Percentiles rank a stretch among this genome's conserved stretches.
Conservation (phyloP, 2,888 invertebrate species). For the Alentia gelatinosa region DNA sequence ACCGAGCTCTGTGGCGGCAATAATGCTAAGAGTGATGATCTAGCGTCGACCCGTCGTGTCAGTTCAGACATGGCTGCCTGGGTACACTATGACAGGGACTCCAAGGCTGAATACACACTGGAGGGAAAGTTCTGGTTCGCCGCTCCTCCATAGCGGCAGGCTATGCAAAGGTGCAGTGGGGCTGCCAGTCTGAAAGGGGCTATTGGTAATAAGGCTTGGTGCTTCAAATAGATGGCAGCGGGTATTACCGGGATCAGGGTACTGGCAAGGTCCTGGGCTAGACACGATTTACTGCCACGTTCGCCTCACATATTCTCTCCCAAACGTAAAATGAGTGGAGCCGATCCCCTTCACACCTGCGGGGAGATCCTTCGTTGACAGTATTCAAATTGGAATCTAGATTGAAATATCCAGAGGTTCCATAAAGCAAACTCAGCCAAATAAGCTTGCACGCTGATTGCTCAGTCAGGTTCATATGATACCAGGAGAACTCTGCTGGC, state of each 20-base stretch:
- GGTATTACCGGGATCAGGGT: background rate
- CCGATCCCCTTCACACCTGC: too few relatives aligned
- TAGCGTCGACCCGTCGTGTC: background rate
- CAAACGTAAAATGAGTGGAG: too few relatives aligned
- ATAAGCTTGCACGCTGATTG: too few relatives aligned
- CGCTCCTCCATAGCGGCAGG: too few relatives aligned
- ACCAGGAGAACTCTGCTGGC: too few relatives aligned
- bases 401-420: too few relatives aligned
- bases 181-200: background rate
- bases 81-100: background rate
- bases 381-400: too few relatives aligned
- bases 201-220: background rate
- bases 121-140: background rate
- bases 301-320: too few relatives aligned
- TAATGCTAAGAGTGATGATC: background rate
- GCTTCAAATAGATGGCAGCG: background rate
- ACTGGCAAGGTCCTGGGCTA: background rate
- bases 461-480: too few relatives aligned
- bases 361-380: too few relatives aligned
- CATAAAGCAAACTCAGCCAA: too few relatives aligned
- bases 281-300: too few relatives aligned
- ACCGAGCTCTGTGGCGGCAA: background rate
- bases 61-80: background rate
- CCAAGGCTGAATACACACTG: background rate
- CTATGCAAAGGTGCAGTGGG: background rate